Base-by-base conservation (phyloP, 2,888 invertebrate species). In the Venusia cambrica region DNA sequence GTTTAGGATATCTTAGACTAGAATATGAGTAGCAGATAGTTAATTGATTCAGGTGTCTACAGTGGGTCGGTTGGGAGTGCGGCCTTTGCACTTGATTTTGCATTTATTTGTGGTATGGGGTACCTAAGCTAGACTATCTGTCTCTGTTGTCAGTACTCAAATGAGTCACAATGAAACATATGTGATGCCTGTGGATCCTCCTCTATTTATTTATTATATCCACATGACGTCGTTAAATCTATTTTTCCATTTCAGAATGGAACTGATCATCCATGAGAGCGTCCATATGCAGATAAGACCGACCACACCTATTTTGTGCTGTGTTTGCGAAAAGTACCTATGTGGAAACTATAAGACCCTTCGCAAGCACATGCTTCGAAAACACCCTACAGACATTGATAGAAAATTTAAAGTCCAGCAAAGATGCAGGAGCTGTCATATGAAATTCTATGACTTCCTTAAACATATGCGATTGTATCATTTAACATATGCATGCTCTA, bases 231-330 rank as follows among this genome's bases (percentile, higher is more conserved):
- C n/a, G n/a, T n/a, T n/a, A n/a, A n/a, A n/a, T n/a, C n/a, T n/a
- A n/a, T n/a, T n/a, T n/a, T n/a, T n/a, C n/a, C n/a, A n/a, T 66
- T 62, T 1, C 70, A 74, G 73, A 24, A 68, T 54, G 8, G 38
- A 56, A 0, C 34, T 57, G 0, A 55, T 71, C 4, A 31, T 53
- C 1, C 74, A 74, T 7, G 65, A 73, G 15, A 20, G 50, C 0
- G n/a, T 13, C 0, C 73, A 73, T n/a, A 40, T 70, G 13, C 35
- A 21, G 13, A 9, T 2, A 5, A 13, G 4, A 1, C 11, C 5
- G 1, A 58, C 1, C 45, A 46, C 5, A 25, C 50, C 35, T 1
- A 36, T 37, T 0, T 16, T 62, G 0, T 73, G 73, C 26, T 26
- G 31, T 0, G 21, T 50, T 1, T 73, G 73, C 28, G 66, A 71